Percentiles rank a stretch among this genome's conserved stretches.
These are phyloP conservation scores for Allygus modestus DNA, from an alignment of 2,888 invertebrate genomes.

Conservation along the genomic window DNA sequence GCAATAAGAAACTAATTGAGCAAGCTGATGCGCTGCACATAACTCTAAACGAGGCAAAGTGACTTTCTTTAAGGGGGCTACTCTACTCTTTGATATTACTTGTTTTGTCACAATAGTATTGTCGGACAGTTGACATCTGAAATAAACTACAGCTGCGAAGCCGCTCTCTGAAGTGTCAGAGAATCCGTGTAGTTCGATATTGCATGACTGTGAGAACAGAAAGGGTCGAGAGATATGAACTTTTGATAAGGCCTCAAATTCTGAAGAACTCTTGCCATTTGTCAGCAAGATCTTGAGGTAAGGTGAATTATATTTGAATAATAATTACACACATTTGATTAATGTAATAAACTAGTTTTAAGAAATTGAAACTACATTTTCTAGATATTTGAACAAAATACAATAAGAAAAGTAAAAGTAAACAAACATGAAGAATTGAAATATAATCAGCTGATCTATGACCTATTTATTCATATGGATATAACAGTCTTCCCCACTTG, in stretches of 20 bases:
- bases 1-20: conserved; percentile 57
- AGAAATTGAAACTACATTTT: too few species aligned
- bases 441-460: too few species aligned
- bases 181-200: conserved; percentile 62
- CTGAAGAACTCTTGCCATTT: conserved; percentile 46
- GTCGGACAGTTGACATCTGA: conserved; percentile 7
- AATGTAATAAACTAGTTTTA: too few species aligned
- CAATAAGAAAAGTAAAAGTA: too few species aligned
- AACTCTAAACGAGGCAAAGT: conserved; percentile 66
- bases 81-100: conserved; percentile 61
- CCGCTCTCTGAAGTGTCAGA: conserved; percentile 61
- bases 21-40: conserved; percentile 67
- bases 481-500: too few species aligned
- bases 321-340: too few species aligned
- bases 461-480: too few species aligned
- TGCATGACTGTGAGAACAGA: not conserved
- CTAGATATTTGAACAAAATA: too few species aligned
- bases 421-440: too few species aligned
- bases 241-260: not conserved
- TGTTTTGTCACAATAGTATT: conserved; percentile 9
- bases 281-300: conserved; percentile 2
- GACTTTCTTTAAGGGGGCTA: conserved; percentile 65
- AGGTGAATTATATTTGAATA: too few species aligned
- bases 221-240: conserved; percentile 38
- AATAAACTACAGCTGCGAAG: conserved; percentile 63